Base-by-base conservation (phyloP, 2,888 invertebrate species). In the Ophioninae sp. region DNA sequence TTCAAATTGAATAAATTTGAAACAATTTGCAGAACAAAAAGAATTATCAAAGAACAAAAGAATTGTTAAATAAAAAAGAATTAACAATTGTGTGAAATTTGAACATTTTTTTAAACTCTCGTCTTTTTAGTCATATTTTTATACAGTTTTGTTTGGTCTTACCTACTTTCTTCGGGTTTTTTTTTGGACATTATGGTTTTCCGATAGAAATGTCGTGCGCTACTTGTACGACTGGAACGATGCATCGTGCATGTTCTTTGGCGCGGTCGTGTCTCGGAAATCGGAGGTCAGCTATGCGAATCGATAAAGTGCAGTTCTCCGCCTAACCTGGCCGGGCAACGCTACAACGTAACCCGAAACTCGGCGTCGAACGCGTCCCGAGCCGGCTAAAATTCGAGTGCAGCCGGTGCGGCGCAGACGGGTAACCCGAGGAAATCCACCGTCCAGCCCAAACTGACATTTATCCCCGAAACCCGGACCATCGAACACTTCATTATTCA, bases 281-380 rank as follows among this genome's bases (percentile, higher is more conserved):
- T 87, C 89, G 87, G 82, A 85, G 89, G 87, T 89, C 88, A 88
- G 88, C 86, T 83, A 85, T 39, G 69, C 82, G 88, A 88, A 88
- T 89, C 89, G 88, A 89, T 89, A 89, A 88, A 88, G 86, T 87
- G 87, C 88, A 88, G 82, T 85, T 86, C 82, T 82, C 84, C 58
- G 37, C 59, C 77, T 72, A 30, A 64, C 73, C 44, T 65, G 37
- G 56, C 74, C 68, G 73, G 63, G 69, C 69, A 51, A 51, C 37
- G 68, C 44, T 58, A 20, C 17, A 61, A 67, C 63, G 72, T 69
- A 80, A 71, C 69, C 69, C 76, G 74, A 59, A 72, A 68, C 63
- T 68, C 64, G 74, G 51, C 61, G 71, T 75, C 61, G 71, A 79
- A 41, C 61, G 58, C 79, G 9, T 41, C 41, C 59, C 5, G 61